Conservation (phyloP, 2,113 vertebrate species). For the Cephalophus harveyi region DNA sequence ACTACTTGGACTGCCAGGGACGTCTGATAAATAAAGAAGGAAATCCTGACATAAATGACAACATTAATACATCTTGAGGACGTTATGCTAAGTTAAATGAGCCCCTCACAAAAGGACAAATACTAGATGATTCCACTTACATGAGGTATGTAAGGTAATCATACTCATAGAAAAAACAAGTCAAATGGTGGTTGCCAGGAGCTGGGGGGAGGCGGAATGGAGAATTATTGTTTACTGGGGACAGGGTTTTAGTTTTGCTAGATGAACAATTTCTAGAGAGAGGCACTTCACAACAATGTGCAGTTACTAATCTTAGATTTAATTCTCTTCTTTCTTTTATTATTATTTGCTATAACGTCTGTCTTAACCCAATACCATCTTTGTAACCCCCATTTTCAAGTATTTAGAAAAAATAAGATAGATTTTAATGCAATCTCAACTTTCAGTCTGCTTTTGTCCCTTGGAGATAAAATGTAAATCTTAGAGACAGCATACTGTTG, state of each 20-base stretch:
- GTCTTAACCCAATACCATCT: background rate
- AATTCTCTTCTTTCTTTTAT: background rate
- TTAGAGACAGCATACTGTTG: background rate
- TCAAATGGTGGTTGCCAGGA: background rate
- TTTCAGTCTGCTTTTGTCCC: background rate
- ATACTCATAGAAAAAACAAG: background rate
- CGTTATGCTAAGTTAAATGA: too few relatives aligned
- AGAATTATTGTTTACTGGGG: background rate
- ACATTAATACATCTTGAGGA: background rate
- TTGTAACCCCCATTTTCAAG: background rate
- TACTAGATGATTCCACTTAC: background rate
- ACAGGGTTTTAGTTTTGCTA: background rate
- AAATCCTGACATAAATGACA: background rate
- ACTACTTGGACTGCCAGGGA: background rate
- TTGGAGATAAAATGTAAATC: background rate
- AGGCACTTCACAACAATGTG: background rate
- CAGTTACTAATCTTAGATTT: background rate
- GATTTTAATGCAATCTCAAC: background rate
- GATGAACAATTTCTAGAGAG: background rate
- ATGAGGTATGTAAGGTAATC: background rate
- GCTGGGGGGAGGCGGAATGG: background rate
- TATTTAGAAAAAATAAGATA: background rate
- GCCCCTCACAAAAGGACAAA: background rate
- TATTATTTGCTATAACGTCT: background rate
- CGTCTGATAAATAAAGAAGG: background rate